Conservation (phyloP, 2,113 vertebrate genomes). For the Carettochelys insculpta region DNA sequence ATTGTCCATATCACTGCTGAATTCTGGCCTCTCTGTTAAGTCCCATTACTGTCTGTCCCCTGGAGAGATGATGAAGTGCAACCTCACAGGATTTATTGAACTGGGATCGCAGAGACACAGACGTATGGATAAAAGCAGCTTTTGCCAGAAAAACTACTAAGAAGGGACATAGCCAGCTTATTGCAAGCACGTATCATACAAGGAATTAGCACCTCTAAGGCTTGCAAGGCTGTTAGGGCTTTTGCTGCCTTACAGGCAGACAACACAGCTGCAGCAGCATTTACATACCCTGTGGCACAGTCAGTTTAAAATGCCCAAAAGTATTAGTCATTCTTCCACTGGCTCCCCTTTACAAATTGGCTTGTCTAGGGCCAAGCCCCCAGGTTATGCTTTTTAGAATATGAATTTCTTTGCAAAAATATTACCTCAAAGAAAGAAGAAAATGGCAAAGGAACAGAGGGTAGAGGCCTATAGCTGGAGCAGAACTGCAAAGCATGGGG, state of each 20-base stretch:
- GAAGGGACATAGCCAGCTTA: not conserved
- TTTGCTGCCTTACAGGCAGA: not conserved
- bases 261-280: not conserved
- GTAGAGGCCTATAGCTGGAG: not conserved
- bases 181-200: rapidly evolving
- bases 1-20: rapidly evolving
- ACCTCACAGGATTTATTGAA: rapidly evolving
- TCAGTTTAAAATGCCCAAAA: not conserved
- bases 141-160: rapidly evolving
- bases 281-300: not conserved
- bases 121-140: rapidly evolving
- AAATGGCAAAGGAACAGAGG: not conserved
- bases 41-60: rapidly evolving
- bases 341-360: not conserved
- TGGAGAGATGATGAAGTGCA: rapidly evolving
- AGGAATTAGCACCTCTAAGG: rapidly evolving
- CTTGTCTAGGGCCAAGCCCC: not conserved
- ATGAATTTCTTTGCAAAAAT: not conserved
- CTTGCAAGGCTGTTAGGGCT: rapidly evolving
- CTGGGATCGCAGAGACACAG: rapidly evolving
- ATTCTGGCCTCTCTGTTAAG: rapidly evolving
- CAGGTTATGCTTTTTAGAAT: not conserved
- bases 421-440: not conserved
- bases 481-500: not conserved
- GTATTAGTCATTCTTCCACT: not conserved